Percentiles rank a stretch among this genome's conserved stretches.
Conservation (phyloP, 2,888 invertebrate genomes). For the Alloplasta piceator region DNA sequence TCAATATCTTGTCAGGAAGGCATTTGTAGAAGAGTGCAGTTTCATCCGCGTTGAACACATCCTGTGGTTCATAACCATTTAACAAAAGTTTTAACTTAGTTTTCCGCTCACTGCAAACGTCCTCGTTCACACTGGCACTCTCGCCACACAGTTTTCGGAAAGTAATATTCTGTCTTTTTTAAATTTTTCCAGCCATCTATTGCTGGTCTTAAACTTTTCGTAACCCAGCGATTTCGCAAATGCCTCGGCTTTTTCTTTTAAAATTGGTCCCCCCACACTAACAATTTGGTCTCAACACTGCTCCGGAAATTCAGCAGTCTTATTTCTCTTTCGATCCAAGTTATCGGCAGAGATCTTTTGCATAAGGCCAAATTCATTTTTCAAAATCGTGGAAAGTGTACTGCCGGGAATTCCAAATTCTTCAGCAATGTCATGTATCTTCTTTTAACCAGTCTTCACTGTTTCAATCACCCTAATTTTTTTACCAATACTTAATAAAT, state of each 20-base stretch:
- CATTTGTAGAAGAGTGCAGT: slow-evolving; percentile 71
- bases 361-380: slow-evolving; percentile 1
- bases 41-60: slow-evolving; percentile 74
- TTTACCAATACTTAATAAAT: slow-evolving; percentile 1
- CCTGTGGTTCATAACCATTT: slow-evolving; percentile 54
- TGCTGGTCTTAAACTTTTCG: slow-evolving; percentile 68
- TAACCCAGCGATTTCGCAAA: slow-evolving; percentile 52
- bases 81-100: slow-evolving; percentile 65
- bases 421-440: slow-evolving; percentile 6
- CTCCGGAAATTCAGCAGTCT: slow-evolving; percentile 4
- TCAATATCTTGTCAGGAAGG: slow-evolving; percentile 71
- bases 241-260: slow-evolving; percentile 50
- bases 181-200: slow-evolving; percentile 73
- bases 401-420: slow-evolving; percentile 12
- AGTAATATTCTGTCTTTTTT: slow-evolving; percentile 70
- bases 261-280: slow-evolving; percentile 12
- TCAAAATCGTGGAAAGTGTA: slow-evolving; percentile 9
- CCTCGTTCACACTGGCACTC: slow-evolving; percentile 66
- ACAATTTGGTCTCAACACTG: slow-evolving; percentile 33
- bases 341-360: slow-evolving; percentile 6
- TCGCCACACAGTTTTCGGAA: slow-evolving; percentile 65
- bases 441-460: slow-evolving; percentile 8
- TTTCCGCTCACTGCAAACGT: slow-evolving; percentile 71
- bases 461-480: slow-evolving; percentile 8
- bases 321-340: slow-evolving; percentile 12